Evolutionary conservation across 1,140 invertebrate genomes (phyloP).

Genomic region (Paraescarpia echinospica): DNA sequence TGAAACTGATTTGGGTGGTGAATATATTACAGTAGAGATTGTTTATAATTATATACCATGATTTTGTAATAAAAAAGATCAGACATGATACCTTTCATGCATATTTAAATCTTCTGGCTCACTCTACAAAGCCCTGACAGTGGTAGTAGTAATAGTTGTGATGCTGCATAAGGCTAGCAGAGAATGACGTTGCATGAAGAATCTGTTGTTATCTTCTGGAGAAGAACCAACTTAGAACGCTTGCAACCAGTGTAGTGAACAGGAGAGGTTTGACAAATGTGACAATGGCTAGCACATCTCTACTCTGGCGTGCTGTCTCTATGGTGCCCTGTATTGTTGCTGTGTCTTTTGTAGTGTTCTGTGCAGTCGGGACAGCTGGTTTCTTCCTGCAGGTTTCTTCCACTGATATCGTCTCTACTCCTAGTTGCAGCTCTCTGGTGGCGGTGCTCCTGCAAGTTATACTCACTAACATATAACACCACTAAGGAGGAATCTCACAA

Average conservation of each 20-base stretch:
- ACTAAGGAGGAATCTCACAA: not conserved
- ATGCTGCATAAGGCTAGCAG: not conserved
- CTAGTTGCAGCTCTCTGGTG: not conserved
- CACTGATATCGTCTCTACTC: not conserved
- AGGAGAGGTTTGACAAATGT: not conserved
- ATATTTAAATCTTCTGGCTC: not conserved
- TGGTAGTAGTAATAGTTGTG: not conserved
- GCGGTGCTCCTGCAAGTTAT: not conserved
- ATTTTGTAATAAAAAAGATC: not conserved
- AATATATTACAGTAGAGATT: not conserved
- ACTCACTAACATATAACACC: not conserved
- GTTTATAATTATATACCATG: not conserved
- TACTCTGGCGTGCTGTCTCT: not conserved
- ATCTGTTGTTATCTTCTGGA: not conserved
- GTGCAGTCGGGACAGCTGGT: not conserved
- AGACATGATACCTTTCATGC: not conserved
- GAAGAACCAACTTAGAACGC: not conserved
- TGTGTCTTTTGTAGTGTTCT: not conserved
- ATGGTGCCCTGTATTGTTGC: not conserved
- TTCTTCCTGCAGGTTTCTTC: not conserved
- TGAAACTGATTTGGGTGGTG: not conserved
- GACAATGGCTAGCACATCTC: not conserved
- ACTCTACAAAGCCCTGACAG: not conserved
- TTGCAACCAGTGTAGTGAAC: not conserved
- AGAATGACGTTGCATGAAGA: not conserved